phyloP scores from a whole-genome alignment of 2,113 vertebrate species.

The Ellobius talpinus region DNA sequence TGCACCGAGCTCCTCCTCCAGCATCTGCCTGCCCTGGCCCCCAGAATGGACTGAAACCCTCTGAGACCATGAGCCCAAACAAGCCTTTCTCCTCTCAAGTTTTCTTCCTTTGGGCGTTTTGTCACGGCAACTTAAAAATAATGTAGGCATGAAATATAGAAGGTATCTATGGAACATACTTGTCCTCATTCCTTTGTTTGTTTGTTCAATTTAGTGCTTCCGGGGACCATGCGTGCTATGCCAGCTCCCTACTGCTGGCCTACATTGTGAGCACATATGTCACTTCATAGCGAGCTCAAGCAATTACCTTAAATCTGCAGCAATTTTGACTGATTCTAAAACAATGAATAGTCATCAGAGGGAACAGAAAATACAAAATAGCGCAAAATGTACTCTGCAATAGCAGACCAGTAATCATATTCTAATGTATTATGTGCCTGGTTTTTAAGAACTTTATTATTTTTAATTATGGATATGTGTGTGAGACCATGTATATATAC shows the following conservation, averaged over 20 bases:
- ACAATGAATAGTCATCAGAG: no score
- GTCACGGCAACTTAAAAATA: not conserved
- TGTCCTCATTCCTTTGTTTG: not conserved
- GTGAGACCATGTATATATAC: not conserved
- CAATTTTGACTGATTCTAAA: constrained; percentile 4
- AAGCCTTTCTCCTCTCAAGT: not conserved
- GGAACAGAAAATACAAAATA: not conserved
- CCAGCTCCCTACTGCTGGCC: not conserved
- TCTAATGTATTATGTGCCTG: not conserved
- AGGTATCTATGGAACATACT: no score
- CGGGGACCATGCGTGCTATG: not conserved
- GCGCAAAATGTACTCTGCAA: not conserved
- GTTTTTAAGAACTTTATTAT: not conserved
- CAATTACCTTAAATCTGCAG: not conserved
- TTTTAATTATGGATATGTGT: not conserved
- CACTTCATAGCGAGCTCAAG: not conserved
- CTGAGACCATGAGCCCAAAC: not conserved
- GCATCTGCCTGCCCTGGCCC: no score
- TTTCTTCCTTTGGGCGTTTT: not conserved
- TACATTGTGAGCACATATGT: not conserved
- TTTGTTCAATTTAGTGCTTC: not conserved
- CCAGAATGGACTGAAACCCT: not conserved
- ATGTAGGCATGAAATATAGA: not conserved
- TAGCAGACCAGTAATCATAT: not conserved
- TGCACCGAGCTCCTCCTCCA: not conserved